Conservation (phyloP, 2,797 vertebrate species). For the Muraenolepis orangiensis region DNA sequence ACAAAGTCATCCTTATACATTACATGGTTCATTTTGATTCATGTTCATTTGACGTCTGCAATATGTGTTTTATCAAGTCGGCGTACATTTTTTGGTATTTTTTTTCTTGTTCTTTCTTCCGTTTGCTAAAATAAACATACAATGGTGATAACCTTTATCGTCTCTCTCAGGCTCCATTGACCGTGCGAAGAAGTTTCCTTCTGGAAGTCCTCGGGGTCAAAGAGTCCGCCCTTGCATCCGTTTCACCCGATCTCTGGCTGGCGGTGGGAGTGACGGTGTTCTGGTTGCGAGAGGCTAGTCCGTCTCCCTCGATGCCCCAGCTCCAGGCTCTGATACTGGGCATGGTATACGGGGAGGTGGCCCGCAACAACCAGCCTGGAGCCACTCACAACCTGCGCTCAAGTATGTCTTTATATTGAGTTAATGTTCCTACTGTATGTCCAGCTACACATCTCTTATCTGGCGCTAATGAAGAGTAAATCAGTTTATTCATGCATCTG, state of each 20-base stretch:
- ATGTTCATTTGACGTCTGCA: not conserved
- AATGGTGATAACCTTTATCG: not conserved
- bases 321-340: conserved; percentile 83
- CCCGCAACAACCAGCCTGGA: conserved; percentile 44
- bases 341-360: conserved; percentile 81
- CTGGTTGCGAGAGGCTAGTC: conserved; percentile 76
- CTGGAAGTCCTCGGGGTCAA: conserved; percentile 78
- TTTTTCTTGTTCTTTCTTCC: too few species aligned
- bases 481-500: not conserved
- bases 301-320: conserved; percentile 68
- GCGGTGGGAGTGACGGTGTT: conserved; percentile 79
- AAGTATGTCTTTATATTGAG: conserved; percentile 32
- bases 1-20: not conserved
- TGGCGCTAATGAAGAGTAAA: not conserved
- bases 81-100: not conserved
- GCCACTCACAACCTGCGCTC: conserved; percentile 16
- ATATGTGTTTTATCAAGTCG: not conserved
- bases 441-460: not conserved
- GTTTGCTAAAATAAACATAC: not conserved
- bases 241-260: conserved; percentile 76
- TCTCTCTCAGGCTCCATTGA: conserved; percentile 66
- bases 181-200: conserved; percentile 68
- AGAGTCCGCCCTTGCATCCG: conserved; percentile 54
- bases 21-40: not conserved
- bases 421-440: not conserved